phyloP scores from a whole-genome alignment of 2,797 vertebrate species.

The Ctenochaetus hawaiiensis region DNA sequence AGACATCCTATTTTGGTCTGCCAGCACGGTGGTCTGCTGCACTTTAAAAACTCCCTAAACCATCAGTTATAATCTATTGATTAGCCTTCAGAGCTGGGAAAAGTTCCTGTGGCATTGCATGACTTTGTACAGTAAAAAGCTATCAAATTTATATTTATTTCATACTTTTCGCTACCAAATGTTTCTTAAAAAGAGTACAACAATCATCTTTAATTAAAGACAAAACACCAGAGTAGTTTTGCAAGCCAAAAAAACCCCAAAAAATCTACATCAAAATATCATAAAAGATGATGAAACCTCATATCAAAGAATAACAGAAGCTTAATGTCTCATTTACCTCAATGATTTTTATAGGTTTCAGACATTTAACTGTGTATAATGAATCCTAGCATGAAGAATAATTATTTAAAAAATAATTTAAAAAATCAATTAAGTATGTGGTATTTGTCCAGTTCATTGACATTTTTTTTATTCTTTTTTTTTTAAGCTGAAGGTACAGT shows the following conservation, averaged over 20 bases:
- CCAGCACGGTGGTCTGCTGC: conserved; percentile 6
- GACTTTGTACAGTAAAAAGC: not conserved
- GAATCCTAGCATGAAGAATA: not conserved
- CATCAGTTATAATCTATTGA: conserved; percentile 13
- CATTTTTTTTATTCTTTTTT: too few relatives aligned
- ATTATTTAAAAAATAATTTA: not conserved
- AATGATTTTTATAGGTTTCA: not conserved
- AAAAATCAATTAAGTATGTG: not conserved
- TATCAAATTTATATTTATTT: not conserved
- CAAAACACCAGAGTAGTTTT: too few relatives aligned
- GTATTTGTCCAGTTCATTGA: not conserved
- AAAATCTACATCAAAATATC: not conserved
- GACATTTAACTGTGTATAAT: not conserved
- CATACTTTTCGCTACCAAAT: not conserved
- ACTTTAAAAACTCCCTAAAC: conserved; percentile 12
- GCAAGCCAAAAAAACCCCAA: not conserved
- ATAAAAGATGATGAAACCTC: not conserved
- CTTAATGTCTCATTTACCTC: not conserved
- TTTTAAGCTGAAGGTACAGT: too few relatives aligned
- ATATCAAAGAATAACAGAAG: not conserved
- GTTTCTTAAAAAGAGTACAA: not conserved
- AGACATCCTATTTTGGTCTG: conserved; percentile 17
- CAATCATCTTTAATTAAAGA: too few relatives aligned
- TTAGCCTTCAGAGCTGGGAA: not conserved
- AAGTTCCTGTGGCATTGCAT: not conserved